Conservation (phyloP, 2,113 vertebrate genomes). For the Lepisosteus oculatus region DNA sequence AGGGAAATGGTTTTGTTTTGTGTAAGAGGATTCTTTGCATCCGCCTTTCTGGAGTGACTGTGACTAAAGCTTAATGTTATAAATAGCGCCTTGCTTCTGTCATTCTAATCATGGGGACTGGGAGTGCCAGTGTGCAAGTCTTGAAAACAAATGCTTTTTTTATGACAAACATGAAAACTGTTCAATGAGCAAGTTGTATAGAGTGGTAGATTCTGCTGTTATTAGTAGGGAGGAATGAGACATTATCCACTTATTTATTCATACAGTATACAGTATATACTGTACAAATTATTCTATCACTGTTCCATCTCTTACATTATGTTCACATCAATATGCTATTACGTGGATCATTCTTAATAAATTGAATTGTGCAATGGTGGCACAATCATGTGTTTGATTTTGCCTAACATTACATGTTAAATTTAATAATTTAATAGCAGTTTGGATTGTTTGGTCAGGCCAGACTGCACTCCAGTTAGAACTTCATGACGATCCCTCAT, state of each 20-base stretch:
- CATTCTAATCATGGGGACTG: not conserved
- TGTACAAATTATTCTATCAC: no score
- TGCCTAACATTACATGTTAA: no score
- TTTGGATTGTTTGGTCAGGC: no score
- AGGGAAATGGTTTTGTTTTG: not conserved
- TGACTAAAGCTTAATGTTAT: not conserved
- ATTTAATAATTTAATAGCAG: no score
- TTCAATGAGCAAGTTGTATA: not conserved
- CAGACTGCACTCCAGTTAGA: no score
- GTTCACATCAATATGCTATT: no score
- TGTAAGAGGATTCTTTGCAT: not conserved
- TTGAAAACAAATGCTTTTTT: not conserved
- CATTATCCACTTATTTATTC: not conserved
- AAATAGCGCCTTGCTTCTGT: not conserved
- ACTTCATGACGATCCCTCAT: no score
- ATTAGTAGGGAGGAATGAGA: not conserved
- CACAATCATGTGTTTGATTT: no score
- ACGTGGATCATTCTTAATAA: no score
- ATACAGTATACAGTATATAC: not conserved
- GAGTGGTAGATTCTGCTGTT: not conserved
- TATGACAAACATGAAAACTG: slow-evolving; percentile 13
- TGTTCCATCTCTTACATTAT: no score
- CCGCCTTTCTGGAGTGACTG: not conserved
- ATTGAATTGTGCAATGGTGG: no score
- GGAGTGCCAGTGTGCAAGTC: not conserved